Base-by-base conservation (phyloP, 30 jellyfish, hydroid and myxozoan species). In the Aurelia sp. region DNA sequence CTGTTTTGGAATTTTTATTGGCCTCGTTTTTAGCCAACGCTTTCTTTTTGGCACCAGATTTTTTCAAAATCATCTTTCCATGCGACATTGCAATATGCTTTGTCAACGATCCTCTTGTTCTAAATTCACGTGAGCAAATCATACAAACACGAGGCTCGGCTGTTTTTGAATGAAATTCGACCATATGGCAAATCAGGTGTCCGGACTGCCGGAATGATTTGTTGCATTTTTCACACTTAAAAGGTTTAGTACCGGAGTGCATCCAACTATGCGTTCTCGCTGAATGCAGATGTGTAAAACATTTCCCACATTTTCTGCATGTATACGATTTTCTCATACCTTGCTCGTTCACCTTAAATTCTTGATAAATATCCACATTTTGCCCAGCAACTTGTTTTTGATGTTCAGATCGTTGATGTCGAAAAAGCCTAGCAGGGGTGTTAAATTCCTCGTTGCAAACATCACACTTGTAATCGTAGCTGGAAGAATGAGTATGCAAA, bases 211-310 rank as follows among this genome's bases (percentile, higher is more conserved):
- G 62, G 53, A 70, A 70, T 18, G 24, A 55, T 70, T 70, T 70
- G 61, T 35, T 19, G 33, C 81, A 70, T 17, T 70, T 21, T 12
- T 30, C 35, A 70, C 81, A 70, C 53, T 70, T 33, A 17, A 7
- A 70, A 55, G 81, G 81, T 66, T 58, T 33, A 38, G 81, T 70
- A 4, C 81, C 81, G 47, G 81, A 70, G 18, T 70, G 81, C 81
- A 70, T 70, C 81, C 81, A 70, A 38, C 81, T 70, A 8, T 70
- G 81, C 6, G 81, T 21, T 58, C 81, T 33, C 12, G 81, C 81
- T 21, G 81, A 70, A 12, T 40, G 53, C 81, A 70, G 16, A 41
- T 70, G 81, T 12, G 30, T 27, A 40, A 70, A 70, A 40, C 53
- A 41, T 48, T 70, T 70, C 35, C 63, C 63, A 9, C 81, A 70